Base-by-base conservation (phyloP, 2,888 invertebrate genomes). In the Lepidonotus clava region DNA sequence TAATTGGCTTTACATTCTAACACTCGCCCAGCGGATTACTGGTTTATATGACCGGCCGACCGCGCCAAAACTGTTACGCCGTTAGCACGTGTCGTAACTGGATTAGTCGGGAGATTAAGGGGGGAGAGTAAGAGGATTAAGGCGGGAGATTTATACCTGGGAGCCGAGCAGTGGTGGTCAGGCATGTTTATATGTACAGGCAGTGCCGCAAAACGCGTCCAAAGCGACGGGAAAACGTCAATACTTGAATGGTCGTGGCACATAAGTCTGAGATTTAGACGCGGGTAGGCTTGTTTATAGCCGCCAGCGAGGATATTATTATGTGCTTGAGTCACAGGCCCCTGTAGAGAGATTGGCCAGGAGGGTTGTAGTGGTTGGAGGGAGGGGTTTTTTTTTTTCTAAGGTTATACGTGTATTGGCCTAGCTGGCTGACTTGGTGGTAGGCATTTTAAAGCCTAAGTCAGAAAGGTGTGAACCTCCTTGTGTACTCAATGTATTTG, bases 71-170 rank as follows among this genome's bases (percentile, higher is more conserved):
- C 51, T 41, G 80, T 51, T 46, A 41, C 34, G 80, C 46, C 34
- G 46, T 80, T 80, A 80, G 80, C 80, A 32, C 46, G 46, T 80
- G 80, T 51, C 51, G 80, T 80, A 80, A 80, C 80, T 80, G 80
- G 80, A 24, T 80, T 80, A 80, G 41, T 24, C 5, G 1, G 14
- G 24, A 32, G 80, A 80, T 80, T 80, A 80, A 21, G 80, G n/a
- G 18, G 28, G n/a, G n/a, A 14, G 41, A 14, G 28, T 80, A 51
- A 51, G 80, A 80, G 80, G 80, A 80, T 80, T 80, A 80, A 1
- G 41, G n/a, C 24, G 18, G 24, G 11, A 28, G 80, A 80, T 80
- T 80, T 80, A 80, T 80, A 46, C 80, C 41, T 32, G 4, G 53
- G 53, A 46, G 46, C 6, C n/a, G 46, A 18, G 46, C 6, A n/a